These are phyloP conservation scores for Chloroceryle inda DNA, from an alignment of 2,797 vertebrate species.

Conservation along the genomic window DNA sequence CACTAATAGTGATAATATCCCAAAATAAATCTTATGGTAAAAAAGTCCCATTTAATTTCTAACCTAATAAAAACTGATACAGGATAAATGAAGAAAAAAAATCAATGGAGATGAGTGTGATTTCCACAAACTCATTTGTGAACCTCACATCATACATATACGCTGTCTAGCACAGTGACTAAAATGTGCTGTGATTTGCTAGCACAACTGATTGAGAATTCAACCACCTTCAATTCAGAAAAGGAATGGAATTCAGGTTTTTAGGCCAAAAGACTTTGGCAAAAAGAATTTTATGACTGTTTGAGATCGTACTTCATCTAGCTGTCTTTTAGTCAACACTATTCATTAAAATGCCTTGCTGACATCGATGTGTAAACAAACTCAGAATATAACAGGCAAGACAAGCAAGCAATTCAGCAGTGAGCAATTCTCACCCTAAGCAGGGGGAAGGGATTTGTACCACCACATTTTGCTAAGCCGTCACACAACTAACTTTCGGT, in stretches of 20 bases:
- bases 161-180: rapidly evolving
- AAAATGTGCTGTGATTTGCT: neutral
- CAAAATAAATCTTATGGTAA: rapidly evolving
- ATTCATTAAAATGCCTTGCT: neutral
- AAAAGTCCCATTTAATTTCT: neutral
- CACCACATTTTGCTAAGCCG: neutral
- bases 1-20: neutral
- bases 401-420: neutral
- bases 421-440: neutral
- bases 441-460: neutral
- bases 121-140: neutral
- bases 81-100: neutral
- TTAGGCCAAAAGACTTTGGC: neutral
- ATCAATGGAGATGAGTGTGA: neutral
- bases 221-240: neutral
- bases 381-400: neutral
- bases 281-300: neutral
- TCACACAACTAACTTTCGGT: neutral
- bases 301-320: neutral
- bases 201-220: neutral
- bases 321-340: neutral
- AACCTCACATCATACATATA: rapidly evolving
- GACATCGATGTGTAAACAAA: neutral
- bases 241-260: neutral
- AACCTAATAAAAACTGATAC: neutral